phyloP scores from a whole-genome alignment of 2,113 vertebrate species.

The Copsychus sechellarum region DNA sequence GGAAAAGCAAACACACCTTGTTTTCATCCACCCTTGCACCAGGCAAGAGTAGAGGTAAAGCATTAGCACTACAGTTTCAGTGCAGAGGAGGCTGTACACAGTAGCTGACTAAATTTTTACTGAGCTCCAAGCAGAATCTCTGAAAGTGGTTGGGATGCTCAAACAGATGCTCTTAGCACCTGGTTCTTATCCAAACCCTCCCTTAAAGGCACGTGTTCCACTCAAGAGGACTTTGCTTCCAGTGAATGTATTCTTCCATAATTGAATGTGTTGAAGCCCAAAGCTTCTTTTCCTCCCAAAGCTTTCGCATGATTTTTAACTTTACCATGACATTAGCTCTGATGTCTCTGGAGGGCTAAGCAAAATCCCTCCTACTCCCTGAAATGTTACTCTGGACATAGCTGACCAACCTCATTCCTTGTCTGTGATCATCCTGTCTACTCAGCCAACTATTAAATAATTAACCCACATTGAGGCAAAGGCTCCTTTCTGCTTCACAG shows the following conservation, averaged over 20 bases:
- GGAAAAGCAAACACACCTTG: not conserved
- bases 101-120: not conserved
- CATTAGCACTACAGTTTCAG: not conserved
- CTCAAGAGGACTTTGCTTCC: not conserved
- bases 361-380: not conserved
- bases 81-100: not conserved
- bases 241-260: not conserved
- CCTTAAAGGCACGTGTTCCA: not conserved
- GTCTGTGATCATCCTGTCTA: not conserved
- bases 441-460: not conserved
- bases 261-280: rapidly evolving
- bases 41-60: not conserved
- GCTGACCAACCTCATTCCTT: not conserved
- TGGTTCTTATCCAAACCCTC: not conserved
- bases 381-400: not conserved
- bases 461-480: not conserved
- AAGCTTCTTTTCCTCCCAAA: not conserved
- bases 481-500: not conserved
- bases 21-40: not conserved
- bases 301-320: rapidly evolving
- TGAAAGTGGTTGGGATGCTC: not conserved
- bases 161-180: not conserved
- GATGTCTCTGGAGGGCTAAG: not conserved
- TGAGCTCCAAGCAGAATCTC: not conserved
- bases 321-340: not conserved